phyloP scores from a whole-genome alignment of 2,888 invertebrate species.

The Polyommatus iphigenia region DNA sequence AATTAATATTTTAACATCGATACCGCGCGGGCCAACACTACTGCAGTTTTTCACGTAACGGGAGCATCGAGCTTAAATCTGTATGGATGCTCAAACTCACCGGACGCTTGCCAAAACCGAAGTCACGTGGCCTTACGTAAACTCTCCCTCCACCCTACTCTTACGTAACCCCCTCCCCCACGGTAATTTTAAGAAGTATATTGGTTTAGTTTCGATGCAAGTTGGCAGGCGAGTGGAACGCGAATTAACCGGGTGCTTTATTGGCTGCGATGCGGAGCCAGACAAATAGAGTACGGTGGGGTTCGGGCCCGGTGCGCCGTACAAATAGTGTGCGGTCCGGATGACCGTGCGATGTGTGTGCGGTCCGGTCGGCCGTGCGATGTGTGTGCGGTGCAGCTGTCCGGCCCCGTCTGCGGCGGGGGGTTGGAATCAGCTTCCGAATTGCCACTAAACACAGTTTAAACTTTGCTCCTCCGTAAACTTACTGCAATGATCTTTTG shows the following conservation, averaged over 20 bases:
- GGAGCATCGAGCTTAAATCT: slow-evolving; percentile 40
- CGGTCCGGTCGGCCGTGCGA: neutral
- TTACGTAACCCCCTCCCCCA: slow-evolving; percentile 57
- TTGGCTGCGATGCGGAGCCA: slow-evolving; percentile 37
- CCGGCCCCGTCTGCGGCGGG: slow-evolving; percentile 1
- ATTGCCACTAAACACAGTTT: slow-evolving; percentile 22
- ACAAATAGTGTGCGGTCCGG: slow-evolving; percentile 11
- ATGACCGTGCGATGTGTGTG: neutral
- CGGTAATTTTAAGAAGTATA: slow-evolving; percentile 69
- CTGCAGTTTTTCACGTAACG: slow-evolving; percentile 35
- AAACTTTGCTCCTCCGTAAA: slow-evolving; percentile 18
- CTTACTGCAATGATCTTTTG: slow-evolving; percentile 24
- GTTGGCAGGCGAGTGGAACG: slow-evolving; percentile 55
- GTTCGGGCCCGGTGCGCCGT: neutral
- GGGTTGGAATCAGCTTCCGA: slow-evolving; percentile 17
- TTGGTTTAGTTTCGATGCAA: slow-evolving; percentile 71
- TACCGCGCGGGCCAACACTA: slow-evolving; percentile 11
- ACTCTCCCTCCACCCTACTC: slow-evolving; percentile 49
- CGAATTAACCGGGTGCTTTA: slow-evolving; percentile 63
- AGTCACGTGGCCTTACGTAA: slow-evolving; percentile 66
- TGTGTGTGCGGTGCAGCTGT: neutral
- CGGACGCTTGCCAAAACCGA: slow-evolving; percentile 59
- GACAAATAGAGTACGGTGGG: slow-evolving; percentile 29
- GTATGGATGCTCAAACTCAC: slow-evolving; percentile 38
- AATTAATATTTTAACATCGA: slow-evolving; percentile 29